A percentile compares a stretch with the other conserved stretches of the same genome.
These are phyloP conservation scores for Hippopotamus amphibius DNA, from an alignment of 2,113 vertebrate species.

Conservation along the genomic window DNA sequence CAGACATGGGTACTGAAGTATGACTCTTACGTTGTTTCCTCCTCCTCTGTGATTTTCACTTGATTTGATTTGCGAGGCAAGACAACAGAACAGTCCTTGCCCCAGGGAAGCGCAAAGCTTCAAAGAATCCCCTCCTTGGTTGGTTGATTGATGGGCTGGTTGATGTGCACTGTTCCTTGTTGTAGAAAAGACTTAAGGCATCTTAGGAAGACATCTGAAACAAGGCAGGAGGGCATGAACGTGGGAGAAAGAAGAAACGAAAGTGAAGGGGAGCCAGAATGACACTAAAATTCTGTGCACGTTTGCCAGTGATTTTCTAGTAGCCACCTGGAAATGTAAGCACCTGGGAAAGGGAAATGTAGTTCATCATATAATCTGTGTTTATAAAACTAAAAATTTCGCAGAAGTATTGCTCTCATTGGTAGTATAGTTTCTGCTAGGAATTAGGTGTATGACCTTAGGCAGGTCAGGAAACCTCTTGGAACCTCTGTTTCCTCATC, in stretches of 20 bases:
- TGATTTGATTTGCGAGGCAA: neutral
- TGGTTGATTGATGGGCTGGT: neutral
- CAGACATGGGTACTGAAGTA: neutral
- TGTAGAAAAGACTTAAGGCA: neutral
- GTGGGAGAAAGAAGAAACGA: neutral
- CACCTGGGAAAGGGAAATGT: neutral
- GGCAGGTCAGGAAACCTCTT: neutral
- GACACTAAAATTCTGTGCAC: too few species aligned
- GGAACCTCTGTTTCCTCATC: neutral
- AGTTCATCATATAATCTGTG: neutral
- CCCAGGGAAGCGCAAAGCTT: neutral
- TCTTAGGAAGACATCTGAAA: neutral
- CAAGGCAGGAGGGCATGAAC: neutral
- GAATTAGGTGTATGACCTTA: neutral
- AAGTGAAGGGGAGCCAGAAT: neutral
- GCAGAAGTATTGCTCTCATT: neutral
- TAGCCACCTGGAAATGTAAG: neutral
- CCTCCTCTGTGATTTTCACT: neutral
- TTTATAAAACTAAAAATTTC: neutral
- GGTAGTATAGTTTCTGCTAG: neutral
- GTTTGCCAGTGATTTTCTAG: too few species aligned
- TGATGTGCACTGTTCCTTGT: neutral
- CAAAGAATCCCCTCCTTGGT: neutral
- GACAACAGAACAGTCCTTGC: neutral
- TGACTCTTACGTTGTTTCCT: neutral